These are phyloP conservation scores for Autographa pulchrina DNA, from an alignment of 2,888 invertebrate species.

Conservation along the genomic window DNA sequence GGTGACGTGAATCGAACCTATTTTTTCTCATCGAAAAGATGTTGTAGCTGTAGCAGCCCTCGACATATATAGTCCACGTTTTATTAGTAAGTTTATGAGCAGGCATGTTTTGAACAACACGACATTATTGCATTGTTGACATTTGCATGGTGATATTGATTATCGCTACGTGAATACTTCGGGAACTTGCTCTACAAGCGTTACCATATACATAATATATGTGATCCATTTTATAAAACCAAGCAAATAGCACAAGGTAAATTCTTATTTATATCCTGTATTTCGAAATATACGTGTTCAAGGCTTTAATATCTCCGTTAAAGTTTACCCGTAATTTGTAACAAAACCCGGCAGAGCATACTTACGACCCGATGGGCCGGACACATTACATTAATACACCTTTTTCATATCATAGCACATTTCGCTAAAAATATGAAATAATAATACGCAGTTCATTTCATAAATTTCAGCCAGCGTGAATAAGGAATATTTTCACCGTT, in stretches of 20 bases:
- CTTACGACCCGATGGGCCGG: constrained; percentile 45
- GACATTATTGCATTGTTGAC: constrained; percentile 24
- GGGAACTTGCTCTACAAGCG: background rate
- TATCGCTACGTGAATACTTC: constrained; percentile 12
- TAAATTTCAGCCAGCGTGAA: constrained; percentile 2
- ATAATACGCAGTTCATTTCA: constrained; percentile 6
- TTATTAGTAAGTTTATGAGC: constrained; percentile 13
- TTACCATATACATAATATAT: constrained; percentile 18
- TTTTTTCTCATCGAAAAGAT: constrained; percentile 32
- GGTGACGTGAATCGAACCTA: constrained; percentile 37
- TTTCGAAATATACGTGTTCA: constrained; percentile 14
- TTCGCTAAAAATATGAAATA: constrained; percentile 39
- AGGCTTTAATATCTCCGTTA: constrained; percentile 31
- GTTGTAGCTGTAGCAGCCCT: constrained; percentile 8
- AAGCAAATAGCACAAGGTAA: background rate
- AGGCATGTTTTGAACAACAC: constrained; percentile 14
- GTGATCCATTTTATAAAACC: background rate
- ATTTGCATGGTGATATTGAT: constrained; percentile 15
- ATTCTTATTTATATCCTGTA: background rate
- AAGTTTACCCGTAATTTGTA: constrained; percentile 48
- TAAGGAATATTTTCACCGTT: constrained; percentile 18
- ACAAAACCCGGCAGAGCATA: constrained; percentile 44
- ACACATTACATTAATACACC: constrained; percentile 54
- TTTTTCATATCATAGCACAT: constrained; percentile 42
- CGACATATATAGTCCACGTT: constrained; percentile 8